These are phyloP conservation scores for Reticulitermes lucifugus DNA, from an alignment of 2,888 invertebrate genomes.

Conservation along the genomic window DNA sequence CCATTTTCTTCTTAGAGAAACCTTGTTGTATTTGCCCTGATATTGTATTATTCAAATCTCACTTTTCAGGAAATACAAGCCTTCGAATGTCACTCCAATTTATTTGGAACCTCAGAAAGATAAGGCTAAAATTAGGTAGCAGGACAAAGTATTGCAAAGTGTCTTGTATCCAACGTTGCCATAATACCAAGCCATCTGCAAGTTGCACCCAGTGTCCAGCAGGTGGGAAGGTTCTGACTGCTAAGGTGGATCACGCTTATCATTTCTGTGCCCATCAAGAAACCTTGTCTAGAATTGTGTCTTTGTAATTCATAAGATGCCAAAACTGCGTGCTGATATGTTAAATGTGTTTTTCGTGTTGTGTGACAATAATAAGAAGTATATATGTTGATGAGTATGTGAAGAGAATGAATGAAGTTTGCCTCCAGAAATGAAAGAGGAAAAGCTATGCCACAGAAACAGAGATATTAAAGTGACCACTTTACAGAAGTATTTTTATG, in stretches of 20 bases:
- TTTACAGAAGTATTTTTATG: too few relatives aligned
- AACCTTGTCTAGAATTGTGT: constrained; percentile 21
- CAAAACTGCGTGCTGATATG: constrained; percentile 40
- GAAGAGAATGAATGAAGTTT: neutral
- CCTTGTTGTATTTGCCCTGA: too few relatives aligned
- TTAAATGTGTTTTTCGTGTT: constrained; percentile 11
- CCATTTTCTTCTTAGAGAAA: too few relatives aligned
- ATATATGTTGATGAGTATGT: too few relatives aligned
- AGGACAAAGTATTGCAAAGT: constrained; percentile 23
- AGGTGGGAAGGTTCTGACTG: neutral
- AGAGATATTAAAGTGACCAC: neutral
- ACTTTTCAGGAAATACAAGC: constrained; percentile 60
- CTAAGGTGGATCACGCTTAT: constrained; percentile 11
- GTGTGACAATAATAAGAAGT: neutral
- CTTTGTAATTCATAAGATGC: constrained; percentile 36
- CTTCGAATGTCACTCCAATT: constrained; percentile 60
- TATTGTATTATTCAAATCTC: neutral
- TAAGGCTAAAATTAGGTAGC: constrained; percentile 57
- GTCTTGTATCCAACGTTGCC: constrained; percentile 16
- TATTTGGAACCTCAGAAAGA: constrained; percentile 59
- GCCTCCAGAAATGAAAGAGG: neutral
- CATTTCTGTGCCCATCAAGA: constrained; percentile 17
- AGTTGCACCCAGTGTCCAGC: neutral
- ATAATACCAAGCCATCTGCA: constrained; percentile 18
- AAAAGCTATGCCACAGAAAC: neutral